These are phyloP conservation scores for Zaprionus ghesquierei DNA, from an alignment of 1,140 invertebrate species.

Conservation along the genomic window DNA sequence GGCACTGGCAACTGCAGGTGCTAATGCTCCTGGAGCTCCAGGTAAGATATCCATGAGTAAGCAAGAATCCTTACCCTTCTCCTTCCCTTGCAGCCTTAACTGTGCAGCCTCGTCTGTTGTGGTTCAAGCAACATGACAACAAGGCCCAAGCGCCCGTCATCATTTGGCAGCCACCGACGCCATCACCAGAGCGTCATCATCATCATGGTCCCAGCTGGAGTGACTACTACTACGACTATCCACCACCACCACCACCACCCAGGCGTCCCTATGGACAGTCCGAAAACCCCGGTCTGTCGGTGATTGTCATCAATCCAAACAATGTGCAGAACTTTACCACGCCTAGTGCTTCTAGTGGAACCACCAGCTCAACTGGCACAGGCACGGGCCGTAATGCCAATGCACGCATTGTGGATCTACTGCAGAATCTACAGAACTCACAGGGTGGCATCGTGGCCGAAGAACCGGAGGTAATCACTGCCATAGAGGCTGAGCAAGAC, in stretches of 20 bases:
- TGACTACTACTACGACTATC: slow-evolving; percentile 17
- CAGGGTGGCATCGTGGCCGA: slow-evolving; percentile 41
- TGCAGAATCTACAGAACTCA: slow-evolving; percentile 34
- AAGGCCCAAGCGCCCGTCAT: slow-evolving; percentile 35
- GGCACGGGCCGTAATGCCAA: background rate
- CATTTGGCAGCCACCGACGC: slow-evolving; percentile 26
- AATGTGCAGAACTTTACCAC: slow-evolving; percentile 51
- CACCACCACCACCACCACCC: slow-evolving; percentile 14
- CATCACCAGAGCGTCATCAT: slow-evolving; percentile 18
- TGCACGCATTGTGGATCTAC: slow-evolving; percentile 31
- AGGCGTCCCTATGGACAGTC: slow-evolving; percentile 9
- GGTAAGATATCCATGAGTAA: background rate
- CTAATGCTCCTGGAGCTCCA: background rate
- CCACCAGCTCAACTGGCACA: background rate
- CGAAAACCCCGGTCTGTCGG: slow-evolving; percentile 9
- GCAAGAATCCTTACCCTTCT: background rate
- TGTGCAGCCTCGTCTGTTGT: slow-evolving; percentile 50
- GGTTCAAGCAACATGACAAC: slow-evolving; percentile 28
- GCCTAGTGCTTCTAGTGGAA: background rate
- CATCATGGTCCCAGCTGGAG: slow-evolving; percentile 7
- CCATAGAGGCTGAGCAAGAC: slow-evolving; percentile 5
- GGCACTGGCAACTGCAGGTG: slow-evolving; percentile 5
- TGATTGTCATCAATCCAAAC: slow-evolving; percentile 59
- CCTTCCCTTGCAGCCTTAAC: background rate
- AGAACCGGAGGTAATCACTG: slow-evolving; percentile 43